Base-by-base conservation (phyloP, 37 sponge, comb jelly and placozoan species). In the Cladorhizidae sp. region DNA sequence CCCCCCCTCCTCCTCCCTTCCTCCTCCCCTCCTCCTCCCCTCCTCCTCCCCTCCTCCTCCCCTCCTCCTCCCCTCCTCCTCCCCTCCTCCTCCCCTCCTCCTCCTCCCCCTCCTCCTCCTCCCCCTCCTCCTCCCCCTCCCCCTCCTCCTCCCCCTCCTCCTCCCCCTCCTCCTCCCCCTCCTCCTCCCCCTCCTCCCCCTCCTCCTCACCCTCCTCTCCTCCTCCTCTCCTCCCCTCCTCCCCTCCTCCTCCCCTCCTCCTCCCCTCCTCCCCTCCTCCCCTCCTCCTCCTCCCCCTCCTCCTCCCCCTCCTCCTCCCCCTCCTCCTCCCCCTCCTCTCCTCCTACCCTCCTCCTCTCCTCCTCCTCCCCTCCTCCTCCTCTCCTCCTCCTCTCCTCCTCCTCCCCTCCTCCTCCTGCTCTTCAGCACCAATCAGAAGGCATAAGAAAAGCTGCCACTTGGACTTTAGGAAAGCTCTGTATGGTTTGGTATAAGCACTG, bases 381-480 rank as follows among this genome's bases (percentile, higher is more conserved):
- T 26, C 25, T 17, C 17, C 6, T 61, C 20, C 62, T 17, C 20
- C 25, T 26, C 25, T 26, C 62, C 62, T 17, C 6, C 6, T 26
- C 20, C 7, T 61, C n/a, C 5, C 62, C 35, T 57, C 26, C 3
- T 42, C 35, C 32, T n/a, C 45, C 3, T 6, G 49, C 38, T 49
- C 2, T 21, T 0, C 49, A 89, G 90, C 70, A 89, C 62, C 74
- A 85, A 0, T 18, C 69, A 15, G 80, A 59, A 35, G 85, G 76
- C 7, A 80, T 89, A 37, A 74, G 90, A 40, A 89, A 89, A 51
- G 85, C 90, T 33, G 75, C 90, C 12, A 67, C 80, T 7, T 74
- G 56, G 37, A 52, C 85, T 23, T 59, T 80, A 8, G 73, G 74
- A 0, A 57, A 41, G 36, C 72, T 85, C 40, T 72, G 77, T 62